Percentiles rank a stretch among this genome's conserved stretches.
phyloP scores from a whole-genome alignment of 2,113 vertebrate species.

The Pao palembangensis region DNA sequence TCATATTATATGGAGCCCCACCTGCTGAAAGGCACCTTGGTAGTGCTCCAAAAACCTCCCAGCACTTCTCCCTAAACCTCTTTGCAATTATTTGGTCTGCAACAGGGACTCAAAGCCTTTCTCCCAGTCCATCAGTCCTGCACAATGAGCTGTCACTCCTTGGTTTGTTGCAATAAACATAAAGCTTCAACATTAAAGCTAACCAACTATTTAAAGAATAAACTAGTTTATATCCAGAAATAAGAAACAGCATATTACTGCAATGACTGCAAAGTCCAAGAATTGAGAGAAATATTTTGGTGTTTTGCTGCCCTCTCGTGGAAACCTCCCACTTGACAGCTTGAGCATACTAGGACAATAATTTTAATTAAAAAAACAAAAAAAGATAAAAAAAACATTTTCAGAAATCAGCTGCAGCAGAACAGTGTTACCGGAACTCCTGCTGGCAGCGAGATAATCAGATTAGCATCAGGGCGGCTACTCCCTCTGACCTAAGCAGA shows the following conservation, averaged over 20 bases:
- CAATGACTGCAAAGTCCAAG: not conserved
- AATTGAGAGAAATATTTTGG: not conserved
- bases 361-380: too few relatives aligned
- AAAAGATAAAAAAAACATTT: too few relatives aligned
- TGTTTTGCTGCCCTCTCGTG: slow-evolving; percentile 10
- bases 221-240: not conserved
- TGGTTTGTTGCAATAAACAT: too few relatives aligned
- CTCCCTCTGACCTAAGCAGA: slow-evolving; percentile 4
- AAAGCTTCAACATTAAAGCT: not conserved
- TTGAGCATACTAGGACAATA: too few relatives aligned
- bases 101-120: too few relatives aligned
- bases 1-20: too few relatives aligned
- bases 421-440: not conserved
- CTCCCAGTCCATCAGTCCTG: too few relatives aligned
- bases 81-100: too few relatives aligned
- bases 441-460: slow-evolving; percentile 11
- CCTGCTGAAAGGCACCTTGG: too few relatives aligned
- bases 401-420: not conserved
- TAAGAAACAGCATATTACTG: not conserved
- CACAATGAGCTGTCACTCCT: too few relatives aligned
- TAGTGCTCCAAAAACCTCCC: too few relatives aligned
- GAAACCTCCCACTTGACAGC: not conserved
- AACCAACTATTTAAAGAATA: not conserved
- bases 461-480: not conserved
- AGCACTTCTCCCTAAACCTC: too few relatives aligned